Conservation (phyloP, 2,888 invertebrate genomes). For the Tubiluchus corallicola region DNA sequence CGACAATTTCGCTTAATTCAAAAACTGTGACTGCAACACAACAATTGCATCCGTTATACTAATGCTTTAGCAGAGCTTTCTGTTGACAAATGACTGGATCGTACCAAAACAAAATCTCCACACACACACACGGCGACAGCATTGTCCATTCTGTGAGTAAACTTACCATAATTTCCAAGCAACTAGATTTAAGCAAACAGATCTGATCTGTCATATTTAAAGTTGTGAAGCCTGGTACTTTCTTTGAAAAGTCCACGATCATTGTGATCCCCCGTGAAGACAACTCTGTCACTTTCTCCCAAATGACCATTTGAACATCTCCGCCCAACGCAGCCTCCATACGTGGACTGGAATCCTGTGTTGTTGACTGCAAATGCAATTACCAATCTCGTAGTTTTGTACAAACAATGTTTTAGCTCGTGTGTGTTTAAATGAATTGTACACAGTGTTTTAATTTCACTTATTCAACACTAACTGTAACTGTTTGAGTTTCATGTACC, state of each 20-base stretch:
- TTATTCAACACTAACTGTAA: no score
- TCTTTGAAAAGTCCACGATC: slow-evolving; percentile 27
- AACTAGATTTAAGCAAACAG: slow-evolving; percentile 26
- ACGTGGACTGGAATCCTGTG: background rate
- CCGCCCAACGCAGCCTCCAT: background rate
- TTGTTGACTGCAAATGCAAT: no score
- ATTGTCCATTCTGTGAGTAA: no score
- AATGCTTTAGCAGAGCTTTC: background rate
- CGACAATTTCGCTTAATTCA: no score
- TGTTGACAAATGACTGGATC: background rate
- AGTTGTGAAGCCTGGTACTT: slow-evolving; percentile 22
- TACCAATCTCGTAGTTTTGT: no score
- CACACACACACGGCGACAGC: slow-evolving; percentile 9
- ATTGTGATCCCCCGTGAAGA: slow-evolving; percentile 24
- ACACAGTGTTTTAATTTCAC: no score
- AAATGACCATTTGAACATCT: background rate
- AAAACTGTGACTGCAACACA: no score
- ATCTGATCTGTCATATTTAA: slow-evolving; percentile 26
- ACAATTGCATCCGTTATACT: no score
- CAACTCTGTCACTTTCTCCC: slow-evolving; percentile 20
- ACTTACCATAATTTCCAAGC: slow-evolving; percentile 27
- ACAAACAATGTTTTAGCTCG: no score
- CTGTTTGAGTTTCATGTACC: no score
- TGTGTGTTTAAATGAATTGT: no score
- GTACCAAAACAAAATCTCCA: slow-evolving; percentile 9